Evolutionary conservation across 1,140 invertebrate genomes (phyloP).

Genomic region (fruit fly (Drosophila melanogaster)): DNA sequence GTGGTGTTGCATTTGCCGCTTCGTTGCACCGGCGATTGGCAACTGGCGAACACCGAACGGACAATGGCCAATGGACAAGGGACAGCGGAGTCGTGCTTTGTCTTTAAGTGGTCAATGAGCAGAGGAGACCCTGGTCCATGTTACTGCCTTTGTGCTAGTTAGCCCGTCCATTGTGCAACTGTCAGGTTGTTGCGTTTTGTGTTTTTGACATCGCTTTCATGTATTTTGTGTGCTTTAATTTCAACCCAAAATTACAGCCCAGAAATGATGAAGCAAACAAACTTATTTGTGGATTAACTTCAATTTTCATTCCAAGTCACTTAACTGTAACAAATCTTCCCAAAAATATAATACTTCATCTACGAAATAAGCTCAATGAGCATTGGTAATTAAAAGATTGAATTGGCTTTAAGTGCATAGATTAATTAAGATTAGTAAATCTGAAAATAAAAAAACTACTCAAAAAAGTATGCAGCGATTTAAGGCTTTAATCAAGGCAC

Average conservation of each 20-base stretch:
- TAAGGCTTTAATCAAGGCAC: too few relatives aligned
- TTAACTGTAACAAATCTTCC: too few relatives aligned
- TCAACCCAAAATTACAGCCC: not conserved
- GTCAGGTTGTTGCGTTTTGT: slow-evolving; percentile 25
- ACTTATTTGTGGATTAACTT: not conserved
- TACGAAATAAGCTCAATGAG: too few relatives aligned
- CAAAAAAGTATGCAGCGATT: too few relatives aligned
- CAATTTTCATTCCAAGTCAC: too few relatives aligned
- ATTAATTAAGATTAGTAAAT: too few relatives aligned
- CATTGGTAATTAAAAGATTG: too few relatives aligned
- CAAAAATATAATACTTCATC: too few relatives aligned
- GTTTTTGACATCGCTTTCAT: slow-evolving; percentile 11
- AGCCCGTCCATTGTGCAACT: slow-evolving; percentile 28
- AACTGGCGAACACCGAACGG: slow-evolving; percentile 50
- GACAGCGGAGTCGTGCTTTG: slow-evolving; percentile 39
- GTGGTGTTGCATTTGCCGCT: slow-evolving; percentile 76
- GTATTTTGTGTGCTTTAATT: slow-evolving; percentile 1
- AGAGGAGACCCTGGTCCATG: slow-evolving; percentile 21
- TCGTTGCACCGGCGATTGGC: slow-evolving; percentile 73
- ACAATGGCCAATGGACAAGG: slow-evolving; percentile 32
- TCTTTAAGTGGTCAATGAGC: slow-evolving; percentile 75
- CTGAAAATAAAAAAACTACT: too few relatives aligned
- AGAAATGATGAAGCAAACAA: not conserved
- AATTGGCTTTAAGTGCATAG: too few relatives aligned
- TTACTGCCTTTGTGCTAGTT: slow-evolving; percentile 20